Percentiles rank a stretch among this genome's conserved stretches.
Conservation (phyloP, 2,113 vertebrate genomes). For the Climacteris rufus region DNA sequence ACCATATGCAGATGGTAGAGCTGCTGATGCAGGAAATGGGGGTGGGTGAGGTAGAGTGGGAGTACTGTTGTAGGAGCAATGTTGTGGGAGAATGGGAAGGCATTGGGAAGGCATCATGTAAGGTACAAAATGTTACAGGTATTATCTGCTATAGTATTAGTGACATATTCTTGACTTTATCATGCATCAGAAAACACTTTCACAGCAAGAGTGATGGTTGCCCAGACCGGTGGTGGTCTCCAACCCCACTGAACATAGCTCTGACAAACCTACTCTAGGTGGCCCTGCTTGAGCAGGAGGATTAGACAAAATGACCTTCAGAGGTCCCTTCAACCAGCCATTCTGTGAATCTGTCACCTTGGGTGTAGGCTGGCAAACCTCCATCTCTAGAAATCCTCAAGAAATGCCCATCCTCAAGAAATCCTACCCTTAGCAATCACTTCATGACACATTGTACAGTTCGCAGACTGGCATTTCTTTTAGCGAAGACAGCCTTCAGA, state of each 20-base stretch:
- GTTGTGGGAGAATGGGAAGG: too few relatives aligned
- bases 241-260: neutral
- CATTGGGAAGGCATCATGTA: neutral
- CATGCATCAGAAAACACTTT: neutral
- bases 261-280: neutral
- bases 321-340: neutral
- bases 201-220: neutral
- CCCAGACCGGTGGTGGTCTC: neutral
- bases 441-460: neutral
- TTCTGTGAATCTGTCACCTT: neutral
- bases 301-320: neutral
- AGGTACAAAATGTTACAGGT: neutral
- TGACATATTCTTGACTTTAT: neutral
- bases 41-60: neutral
- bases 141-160: neutral
- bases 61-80: too few relatives aligned
- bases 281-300: neutral
- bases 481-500: neutral
- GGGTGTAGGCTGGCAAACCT: neutral
- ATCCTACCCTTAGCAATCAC: neutral
- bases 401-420: neutral
- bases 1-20: neutral
- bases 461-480: neutral
- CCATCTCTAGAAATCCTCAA: neutral
- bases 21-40: neutral